A percentile compares a stretch with the other conserved stretches of the same genome.
Evolutionary conservation across 2,888 invertebrate species (phyloP).

Genomic region (Oxytorus armatus): DNA sequence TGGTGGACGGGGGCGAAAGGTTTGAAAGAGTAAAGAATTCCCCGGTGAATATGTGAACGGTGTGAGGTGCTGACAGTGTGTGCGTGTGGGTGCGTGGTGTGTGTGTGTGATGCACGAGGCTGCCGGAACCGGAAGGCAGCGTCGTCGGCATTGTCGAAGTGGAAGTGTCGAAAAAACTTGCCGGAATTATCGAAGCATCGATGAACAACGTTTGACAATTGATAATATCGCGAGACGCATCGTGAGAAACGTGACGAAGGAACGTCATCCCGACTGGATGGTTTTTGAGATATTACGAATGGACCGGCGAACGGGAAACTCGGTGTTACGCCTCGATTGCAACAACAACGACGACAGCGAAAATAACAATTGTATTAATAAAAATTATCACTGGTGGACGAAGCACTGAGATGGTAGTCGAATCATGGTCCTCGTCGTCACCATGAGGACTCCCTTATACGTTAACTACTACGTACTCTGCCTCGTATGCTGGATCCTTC

Average conservation of each 20-base stretch:
- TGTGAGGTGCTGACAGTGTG: slow-evolving; percentile 18
- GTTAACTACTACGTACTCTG: slow-evolving; percentile 84
- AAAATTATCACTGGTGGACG: slow-evolving; percentile 62
- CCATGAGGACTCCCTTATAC: slow-evolving; percentile 83
- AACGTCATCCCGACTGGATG: neutral
- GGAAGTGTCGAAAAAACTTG: slow-evolving; percentile 48
- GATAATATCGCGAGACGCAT: neutral
- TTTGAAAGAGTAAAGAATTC: slow-evolving; percentile 9
- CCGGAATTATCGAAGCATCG: slow-evolving; percentile 16
- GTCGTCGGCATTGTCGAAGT: slow-evolving; percentile 50
- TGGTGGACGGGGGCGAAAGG: neutral
- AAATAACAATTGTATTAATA: slow-evolving; percentile 19
- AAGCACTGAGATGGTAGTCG: slow-evolving; percentile 72
- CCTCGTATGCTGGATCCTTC: slow-evolving; percentile 83
- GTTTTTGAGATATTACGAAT: slow-evolving; percentile 42
- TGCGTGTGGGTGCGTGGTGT: slow-evolving; percentile 28
- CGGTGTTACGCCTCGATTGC: slow-evolving; percentile 25
- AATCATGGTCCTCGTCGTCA: slow-evolving; percentile 78
- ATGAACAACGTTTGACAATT: neutral
- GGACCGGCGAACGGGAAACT: slow-evolving; percentile 59
- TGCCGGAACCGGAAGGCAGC: slow-evolving; percentile 55
- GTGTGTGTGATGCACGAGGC: slow-evolving; percentile 66
- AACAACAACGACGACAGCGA: slow-evolving; percentile 11
- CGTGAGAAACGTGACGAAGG: neutral
- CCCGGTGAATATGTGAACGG: slow-evolving; percentile 65